A percentile compares a stretch with the other conserved stretches of the same genome.
These are phyloP conservation scores for Rostratula benghalensis DNA, from an alignment of 2,113 vertebrate genomes.

Conservation along the genomic window DNA sequence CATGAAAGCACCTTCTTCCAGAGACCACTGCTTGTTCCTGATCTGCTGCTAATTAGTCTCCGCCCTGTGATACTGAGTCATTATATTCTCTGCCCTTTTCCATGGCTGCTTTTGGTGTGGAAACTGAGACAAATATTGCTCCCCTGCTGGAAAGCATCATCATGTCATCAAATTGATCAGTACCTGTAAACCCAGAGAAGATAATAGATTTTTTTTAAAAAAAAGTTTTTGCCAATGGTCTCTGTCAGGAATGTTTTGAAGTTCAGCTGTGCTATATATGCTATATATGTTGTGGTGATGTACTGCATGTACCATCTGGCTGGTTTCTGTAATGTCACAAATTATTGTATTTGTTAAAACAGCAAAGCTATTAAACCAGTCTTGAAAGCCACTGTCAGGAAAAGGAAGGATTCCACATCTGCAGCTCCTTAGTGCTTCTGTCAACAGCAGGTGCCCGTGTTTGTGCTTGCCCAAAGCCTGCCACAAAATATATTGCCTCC, in stretches of 20 bases:
- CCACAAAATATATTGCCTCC: background rate
- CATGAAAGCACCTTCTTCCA: slow-evolving; percentile 53
- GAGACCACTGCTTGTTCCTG: slow-evolving; percentile 28
- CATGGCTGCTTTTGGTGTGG: slow-evolving; percentile 38
- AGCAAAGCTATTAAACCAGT: background rate
- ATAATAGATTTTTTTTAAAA: background rate
- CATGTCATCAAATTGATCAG: background rate
- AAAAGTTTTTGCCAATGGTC: background rate
- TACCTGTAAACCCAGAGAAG: background rate
- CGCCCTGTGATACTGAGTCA: slow-evolving; percentile 45
- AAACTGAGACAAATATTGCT: slow-evolving; percentile 41
- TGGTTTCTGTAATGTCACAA: background rate
- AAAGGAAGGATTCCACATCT: background rate
- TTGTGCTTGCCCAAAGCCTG: background rate
- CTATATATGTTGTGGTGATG: background rate
- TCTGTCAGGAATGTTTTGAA: background rate
- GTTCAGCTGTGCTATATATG: background rate
- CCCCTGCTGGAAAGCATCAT: slow-evolving; percentile 26
- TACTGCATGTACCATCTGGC: background rate
- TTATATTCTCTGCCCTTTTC: slow-evolving; percentile 56
- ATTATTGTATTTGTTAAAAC: background rate
- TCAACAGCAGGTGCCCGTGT: background rate
- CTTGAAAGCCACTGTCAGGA: background rate
- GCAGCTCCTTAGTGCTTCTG: background rate
- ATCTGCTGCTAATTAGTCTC: slow-evolving; percentile 57